These are phyloP conservation scores for Henricia sp. DNA, from an alignment of 53 echinoderm and acorn worm species.

Conservation along the genomic window DNA sequence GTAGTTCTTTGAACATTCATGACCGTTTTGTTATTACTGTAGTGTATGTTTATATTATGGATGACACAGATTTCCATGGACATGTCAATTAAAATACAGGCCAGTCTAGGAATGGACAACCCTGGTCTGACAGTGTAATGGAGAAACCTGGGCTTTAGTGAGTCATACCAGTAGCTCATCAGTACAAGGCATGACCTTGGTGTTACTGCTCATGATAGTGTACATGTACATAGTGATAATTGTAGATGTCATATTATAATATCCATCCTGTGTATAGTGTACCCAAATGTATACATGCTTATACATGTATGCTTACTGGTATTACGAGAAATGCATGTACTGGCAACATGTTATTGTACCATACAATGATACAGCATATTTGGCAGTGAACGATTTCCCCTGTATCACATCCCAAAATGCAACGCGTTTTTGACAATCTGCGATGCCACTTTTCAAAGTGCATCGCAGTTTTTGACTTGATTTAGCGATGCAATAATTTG, in stretches of 20 bases:
- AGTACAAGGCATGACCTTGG: conserved; percentile 22
- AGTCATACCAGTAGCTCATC: conserved; percentile 31
- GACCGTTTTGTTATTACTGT: too few relatives aligned
- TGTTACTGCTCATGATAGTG: not conserved
- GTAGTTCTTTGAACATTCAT: not conserved
- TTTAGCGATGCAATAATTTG: too few relatives aligned
- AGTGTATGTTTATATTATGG: too few relatives aligned
- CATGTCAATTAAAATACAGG: conserved; percentile 23
- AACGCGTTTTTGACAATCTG: too few relatives aligned
- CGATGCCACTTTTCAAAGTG: too few relatives aligned
- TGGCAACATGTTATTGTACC: too few relatives aligned
- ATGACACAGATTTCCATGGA: not conserved
- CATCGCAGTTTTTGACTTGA: too few relatives aligned
- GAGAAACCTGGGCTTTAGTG: not conserved
- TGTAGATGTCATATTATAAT: not conserved
- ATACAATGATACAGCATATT: too few relatives aligned
- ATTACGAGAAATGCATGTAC: too few relatives aligned
- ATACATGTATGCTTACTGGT: not conserved
- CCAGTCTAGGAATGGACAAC: conserved; percentile 21
- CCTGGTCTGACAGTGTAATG: not conserved
- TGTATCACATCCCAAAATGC: too few relatives aligned
- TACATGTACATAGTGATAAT: too few relatives aligned
- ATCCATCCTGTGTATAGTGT: not conserved
- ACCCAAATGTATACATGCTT: not conserved
- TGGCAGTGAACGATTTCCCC: too few relatives aligned